These are phyloP conservation scores for Zeus faber DNA, from an alignment of 2,113 vertebrate species.

Conservation along the genomic window DNA sequence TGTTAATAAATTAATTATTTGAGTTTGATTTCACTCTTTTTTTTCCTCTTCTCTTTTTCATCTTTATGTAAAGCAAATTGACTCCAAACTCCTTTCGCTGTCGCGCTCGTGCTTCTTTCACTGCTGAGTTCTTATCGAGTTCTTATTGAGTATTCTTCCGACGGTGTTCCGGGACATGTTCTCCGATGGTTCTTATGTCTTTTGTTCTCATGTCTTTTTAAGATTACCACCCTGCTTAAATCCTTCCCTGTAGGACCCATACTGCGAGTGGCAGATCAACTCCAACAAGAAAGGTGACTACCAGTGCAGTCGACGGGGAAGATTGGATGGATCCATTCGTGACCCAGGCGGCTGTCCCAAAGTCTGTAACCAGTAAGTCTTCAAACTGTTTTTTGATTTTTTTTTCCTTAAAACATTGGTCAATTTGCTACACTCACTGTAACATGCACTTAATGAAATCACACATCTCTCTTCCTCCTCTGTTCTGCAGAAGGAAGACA, in stretches of 20 bases:
- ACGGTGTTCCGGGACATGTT: too few relatives aligned
- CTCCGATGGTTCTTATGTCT: too few relatives aligned
- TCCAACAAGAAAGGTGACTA: slow-evolving; percentile 88
- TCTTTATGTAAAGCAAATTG: too few relatives aligned
- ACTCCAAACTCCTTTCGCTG: too few relatives aligned
- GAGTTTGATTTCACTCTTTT: too few relatives aligned
- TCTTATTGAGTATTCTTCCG: too few relatives aligned
- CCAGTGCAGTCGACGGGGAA: slow-evolving; percentile 84
- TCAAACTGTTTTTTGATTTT: background rate
- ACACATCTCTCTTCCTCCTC: background rate
- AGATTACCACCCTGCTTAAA: too few relatives aligned
- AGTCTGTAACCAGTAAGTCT: slow-evolving; percentile 86
- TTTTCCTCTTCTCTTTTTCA: too few relatives aligned
- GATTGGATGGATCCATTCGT: slow-evolving; percentile 81
- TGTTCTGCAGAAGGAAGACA: slow-evolving; percentile 76
- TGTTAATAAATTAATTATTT: too few relatives aligned
- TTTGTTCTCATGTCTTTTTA: too few relatives aligned
- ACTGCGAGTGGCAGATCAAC: slow-evolving; percentile 89
- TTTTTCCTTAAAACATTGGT: background rate
- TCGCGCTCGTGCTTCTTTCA: too few relatives aligned
- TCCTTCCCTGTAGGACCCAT: slow-evolving; percentile 75
- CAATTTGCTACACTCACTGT: background rate
- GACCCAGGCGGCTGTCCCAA: slow-evolving; percentile 77
- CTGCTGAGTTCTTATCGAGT: too few relatives aligned
- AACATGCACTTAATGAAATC: background rate